A percentile compares a stretch with the other conserved stretches of the same genome.
Evolutionary conservation across 2,797 vertebrate genomes (phyloP).

Genomic region (Thripadectes ignobilis): DNA sequence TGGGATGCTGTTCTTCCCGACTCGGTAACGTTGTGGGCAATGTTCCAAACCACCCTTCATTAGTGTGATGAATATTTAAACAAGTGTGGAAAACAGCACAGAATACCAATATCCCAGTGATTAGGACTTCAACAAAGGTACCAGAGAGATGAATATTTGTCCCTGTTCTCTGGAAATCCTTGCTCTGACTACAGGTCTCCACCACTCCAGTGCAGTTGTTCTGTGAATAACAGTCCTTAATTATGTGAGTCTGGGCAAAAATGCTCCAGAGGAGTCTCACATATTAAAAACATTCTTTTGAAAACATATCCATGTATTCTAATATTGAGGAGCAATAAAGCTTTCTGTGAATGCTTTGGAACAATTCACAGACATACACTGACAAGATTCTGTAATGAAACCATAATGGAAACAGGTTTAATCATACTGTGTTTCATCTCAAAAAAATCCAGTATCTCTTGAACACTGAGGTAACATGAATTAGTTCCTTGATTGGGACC

Average conservation of each 20-base stretch:
- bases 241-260: background rate
- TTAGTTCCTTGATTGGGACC: background rate
- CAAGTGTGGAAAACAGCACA: background rate
- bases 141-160: background rate
- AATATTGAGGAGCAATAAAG: background rate
- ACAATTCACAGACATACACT: background rate
- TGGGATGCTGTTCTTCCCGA: background rate
- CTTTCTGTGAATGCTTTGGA: background rate
- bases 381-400: background rate
- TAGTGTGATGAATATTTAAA: slow-evolving; percentile 30
- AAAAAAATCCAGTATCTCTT: background rate
- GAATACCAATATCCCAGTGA: background rate
- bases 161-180: background rate
- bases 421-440: background rate
- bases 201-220: background rate
- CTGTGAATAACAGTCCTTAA: background rate
- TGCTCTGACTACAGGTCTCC: background rate
- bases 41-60: slow-evolving; percentile 2
- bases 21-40: background rate
- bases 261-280: background rate
- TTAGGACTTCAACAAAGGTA: background rate
- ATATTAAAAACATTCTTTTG: background rate
- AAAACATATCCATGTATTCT: background rate
- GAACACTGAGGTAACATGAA: background rate
- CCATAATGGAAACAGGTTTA: background rate